Evolutionary conservation across 1,140 invertebrate species (phyloP).

Genomic region (Drosophila mayri): DNA sequence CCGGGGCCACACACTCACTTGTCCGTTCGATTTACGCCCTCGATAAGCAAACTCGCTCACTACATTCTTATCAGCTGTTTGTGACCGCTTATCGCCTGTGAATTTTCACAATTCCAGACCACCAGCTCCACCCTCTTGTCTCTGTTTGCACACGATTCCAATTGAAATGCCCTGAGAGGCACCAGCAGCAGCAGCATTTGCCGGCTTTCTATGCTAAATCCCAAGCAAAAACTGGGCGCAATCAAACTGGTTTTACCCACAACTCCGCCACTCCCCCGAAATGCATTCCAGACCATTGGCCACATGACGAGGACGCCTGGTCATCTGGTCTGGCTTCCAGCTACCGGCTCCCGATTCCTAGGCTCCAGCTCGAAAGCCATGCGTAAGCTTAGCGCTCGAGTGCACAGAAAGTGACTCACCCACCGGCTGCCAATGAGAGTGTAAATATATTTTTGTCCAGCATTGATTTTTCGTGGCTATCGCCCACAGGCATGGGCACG

Average conservation of each 20-base stretch:
- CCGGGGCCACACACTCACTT: conserved; percentile 20
- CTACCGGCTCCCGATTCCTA: neutral
- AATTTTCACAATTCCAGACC: conserved; percentile 35
- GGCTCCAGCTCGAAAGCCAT: conserved; percentile 20
- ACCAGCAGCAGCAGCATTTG: conserved; percentile 7
- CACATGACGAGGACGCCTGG: conserved; percentile 42
- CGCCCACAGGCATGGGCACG: conserved; percentile 8
- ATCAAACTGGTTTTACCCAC: conserved; percentile 30
- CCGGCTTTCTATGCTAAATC: conserved; percentile 49
- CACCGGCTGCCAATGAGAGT: conserved; percentile 48
- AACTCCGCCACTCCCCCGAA: conserved; percentile 2
- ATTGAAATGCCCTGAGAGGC: conserved; percentile 8
- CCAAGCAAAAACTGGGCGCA: conserved; percentile 15
- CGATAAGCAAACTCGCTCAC: conserved; percentile 21
- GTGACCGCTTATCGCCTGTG: conserved; percentile 45
- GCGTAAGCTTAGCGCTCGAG: conserved; percentile 50
- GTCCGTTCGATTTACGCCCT: conserved; percentile 8
- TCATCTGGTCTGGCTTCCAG: conserved; percentile 31
- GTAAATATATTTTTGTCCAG: conserved; percentile 53
- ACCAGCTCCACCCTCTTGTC: conserved; percentile 1
- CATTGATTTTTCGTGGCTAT: conserved; percentile 56
- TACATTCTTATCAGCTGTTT: conserved; percentile 36
- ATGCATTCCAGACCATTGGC: conserved; percentile 55
- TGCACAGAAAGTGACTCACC: conserved; percentile 35
- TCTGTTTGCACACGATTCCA: conserved; percentile 35